Conservation (phyloP, 2,888 invertebrate species). For the Cistogaster globosa region DNA sequence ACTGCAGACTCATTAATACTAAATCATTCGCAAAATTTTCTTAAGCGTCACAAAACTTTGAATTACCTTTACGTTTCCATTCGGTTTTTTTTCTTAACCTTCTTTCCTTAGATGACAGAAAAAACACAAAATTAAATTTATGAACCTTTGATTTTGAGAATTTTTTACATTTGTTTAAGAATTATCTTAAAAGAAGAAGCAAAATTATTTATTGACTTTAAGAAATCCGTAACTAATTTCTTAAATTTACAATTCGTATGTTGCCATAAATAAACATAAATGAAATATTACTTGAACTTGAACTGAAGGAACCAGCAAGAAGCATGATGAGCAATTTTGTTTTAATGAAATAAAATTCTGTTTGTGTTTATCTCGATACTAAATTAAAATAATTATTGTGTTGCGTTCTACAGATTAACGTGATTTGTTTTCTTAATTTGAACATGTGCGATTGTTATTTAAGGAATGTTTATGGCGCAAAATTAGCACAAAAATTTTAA, state of each 20-base stretch:
- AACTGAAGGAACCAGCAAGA: conserved; percentile 1
- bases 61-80: too few relatives aligned
- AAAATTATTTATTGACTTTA: conserved; percentile 48
- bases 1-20: too few relatives aligned
- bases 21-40: too few relatives aligned
- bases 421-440: neutral
- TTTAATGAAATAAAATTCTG: conserved; percentile 37
- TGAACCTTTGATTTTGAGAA: too few relatives aligned
- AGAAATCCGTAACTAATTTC: conserved; percentile 52
- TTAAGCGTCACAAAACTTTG: too few relatives aligned
- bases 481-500: neutral
- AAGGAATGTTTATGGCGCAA: neutral
- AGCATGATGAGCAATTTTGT: conserved; percentile 6
- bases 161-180: too few relatives aligned
- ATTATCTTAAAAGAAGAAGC: neutral
- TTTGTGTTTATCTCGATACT: conserved; percentile 22
- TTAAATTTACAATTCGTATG: conserved; percentile 20
- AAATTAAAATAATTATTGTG: neutral
- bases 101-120: too few relatives aligned
- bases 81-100: too few relatives aligned
- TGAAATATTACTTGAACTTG: conserved; percentile 33
- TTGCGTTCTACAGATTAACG: too few relatives aligned
- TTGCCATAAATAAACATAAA: conserved; percentile 49
- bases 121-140: too few relatives aligned
- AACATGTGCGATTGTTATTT: neutral